Conservation (phyloP, 2,888 invertebrate species). For the Allolobophora icterica region DNA sequence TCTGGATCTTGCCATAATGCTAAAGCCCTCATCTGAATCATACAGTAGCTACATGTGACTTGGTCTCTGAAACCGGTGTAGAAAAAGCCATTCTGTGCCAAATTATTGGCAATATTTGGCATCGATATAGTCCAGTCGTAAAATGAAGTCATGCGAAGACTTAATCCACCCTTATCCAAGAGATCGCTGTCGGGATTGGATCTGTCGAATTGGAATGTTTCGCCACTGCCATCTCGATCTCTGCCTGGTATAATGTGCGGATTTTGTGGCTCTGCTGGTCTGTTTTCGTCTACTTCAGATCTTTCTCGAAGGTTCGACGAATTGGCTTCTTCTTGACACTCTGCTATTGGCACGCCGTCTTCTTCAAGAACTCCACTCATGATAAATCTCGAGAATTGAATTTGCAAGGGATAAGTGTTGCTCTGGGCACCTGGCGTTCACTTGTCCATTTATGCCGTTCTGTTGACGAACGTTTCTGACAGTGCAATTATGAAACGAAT, state of each 20-base stretch:
- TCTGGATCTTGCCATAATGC: neutral
- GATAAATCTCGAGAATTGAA: too few species aligned
- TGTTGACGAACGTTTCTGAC: too few species aligned
- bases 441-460: too few species aligned
- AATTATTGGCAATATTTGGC: neutral
- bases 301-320: neutral
- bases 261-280: neutral
- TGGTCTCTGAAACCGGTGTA: neutral
- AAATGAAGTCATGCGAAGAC: neutral
- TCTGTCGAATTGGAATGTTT: neutral
- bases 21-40: neutral
- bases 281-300: neutral
- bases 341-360: too few species aligned
- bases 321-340: neutral
- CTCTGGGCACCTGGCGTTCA: too few species aligned
- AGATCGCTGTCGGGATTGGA: neutral
- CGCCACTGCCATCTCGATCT: neutral
- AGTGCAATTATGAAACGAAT: too few species aligned
- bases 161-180: neutral
- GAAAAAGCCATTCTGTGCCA: neutral
- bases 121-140: neutral
- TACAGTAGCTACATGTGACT: neutral
- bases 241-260: neutral
- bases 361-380: too few species aligned
- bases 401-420: neutral